A percentile compares a stretch with the other conserved stretches of the same genome.
Evolutionary conservation across 2,888 invertebrate species (phyloP).

Genomic region (Drosophila kuntzei): DNA sequence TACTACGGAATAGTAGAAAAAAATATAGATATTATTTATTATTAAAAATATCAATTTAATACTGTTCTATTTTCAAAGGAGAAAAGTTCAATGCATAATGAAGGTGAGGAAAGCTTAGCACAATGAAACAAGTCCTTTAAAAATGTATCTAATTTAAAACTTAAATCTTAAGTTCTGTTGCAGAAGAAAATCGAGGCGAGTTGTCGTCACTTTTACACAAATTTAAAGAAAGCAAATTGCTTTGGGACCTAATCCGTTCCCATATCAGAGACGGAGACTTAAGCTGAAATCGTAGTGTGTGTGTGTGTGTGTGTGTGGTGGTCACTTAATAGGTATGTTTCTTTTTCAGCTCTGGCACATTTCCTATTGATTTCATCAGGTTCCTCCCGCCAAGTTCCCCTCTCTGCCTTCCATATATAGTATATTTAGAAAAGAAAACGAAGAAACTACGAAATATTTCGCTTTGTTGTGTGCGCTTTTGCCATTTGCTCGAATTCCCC

Average conservation of each 20-base stretch:
- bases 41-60: no score
- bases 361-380: constrained; percentile 33
- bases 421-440: not conserved
- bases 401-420: not conserved
- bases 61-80: no score
- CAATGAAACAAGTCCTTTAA: no score
- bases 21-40: no score
- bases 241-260: constrained; percentile 19
- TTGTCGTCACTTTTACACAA: constrained; percentile 16
- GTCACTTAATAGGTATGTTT: constrained; percentile 24
- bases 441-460: constrained; percentile 29
- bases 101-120: no score
- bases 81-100: no score
- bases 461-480: no score
- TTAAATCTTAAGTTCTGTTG: not conserved
- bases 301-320: not conserved
- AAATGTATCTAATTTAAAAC: no score
- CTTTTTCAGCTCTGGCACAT: constrained; percentile 6
- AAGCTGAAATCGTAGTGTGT: not conserved
- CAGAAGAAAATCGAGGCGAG: not conserved
- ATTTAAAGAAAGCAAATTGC: constrained; percentile 25
- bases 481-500: constrained; percentile 56
- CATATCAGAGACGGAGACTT: not conserved
- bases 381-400: not conserved
- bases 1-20: no score